These are phyloP conservation scores for Remorina albescens DNA, from an alignment of 2,797 vertebrate species.

Conservation along the genomic window DNA sequence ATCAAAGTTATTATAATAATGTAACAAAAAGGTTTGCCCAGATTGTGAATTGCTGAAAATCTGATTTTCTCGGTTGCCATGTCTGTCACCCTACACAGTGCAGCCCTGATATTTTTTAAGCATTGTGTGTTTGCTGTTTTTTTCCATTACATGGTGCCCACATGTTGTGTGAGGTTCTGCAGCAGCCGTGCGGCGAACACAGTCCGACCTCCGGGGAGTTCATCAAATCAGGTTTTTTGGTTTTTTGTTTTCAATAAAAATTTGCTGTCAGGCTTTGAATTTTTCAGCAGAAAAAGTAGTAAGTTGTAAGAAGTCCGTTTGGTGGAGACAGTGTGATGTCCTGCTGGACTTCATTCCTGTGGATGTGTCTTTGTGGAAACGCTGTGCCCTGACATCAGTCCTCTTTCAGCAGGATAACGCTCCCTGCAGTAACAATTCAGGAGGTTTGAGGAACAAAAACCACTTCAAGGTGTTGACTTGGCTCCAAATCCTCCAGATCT, in stretches of 20 bases:
- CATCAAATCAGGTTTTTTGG: neutral
- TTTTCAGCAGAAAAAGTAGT: neutral
- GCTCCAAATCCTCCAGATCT: too few species aligned
- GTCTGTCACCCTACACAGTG: neutral
- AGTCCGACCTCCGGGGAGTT: neutral
- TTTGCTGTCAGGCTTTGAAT: conserved; percentile 3
- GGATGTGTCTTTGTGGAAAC: too few species aligned
- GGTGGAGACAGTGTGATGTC: too few species aligned
- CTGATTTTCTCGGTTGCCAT: neutral
- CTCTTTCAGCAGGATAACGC: too few species aligned
- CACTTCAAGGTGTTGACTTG: too few species aligned
- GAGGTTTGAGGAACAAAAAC: too few species aligned
- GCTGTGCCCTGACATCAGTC: too few species aligned
- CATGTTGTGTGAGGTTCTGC: conserved; percentile 13
- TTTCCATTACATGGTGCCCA: conserved; percentile 32
- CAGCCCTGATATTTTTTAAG: neutral
- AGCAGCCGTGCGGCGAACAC: neutral
- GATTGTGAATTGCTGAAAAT: neutral
- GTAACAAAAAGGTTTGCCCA: neutral
- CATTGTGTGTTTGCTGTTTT: neutral
- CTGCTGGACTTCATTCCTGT: too few species aligned
- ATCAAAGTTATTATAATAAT: too few species aligned
- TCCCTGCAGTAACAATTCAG: too few species aligned
- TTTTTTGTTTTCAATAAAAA: too few species aligned
- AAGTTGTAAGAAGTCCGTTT: neutral